Conservation (phyloP, 2,113 vertebrate genomes). For the Heliornis fulica region DNA sequence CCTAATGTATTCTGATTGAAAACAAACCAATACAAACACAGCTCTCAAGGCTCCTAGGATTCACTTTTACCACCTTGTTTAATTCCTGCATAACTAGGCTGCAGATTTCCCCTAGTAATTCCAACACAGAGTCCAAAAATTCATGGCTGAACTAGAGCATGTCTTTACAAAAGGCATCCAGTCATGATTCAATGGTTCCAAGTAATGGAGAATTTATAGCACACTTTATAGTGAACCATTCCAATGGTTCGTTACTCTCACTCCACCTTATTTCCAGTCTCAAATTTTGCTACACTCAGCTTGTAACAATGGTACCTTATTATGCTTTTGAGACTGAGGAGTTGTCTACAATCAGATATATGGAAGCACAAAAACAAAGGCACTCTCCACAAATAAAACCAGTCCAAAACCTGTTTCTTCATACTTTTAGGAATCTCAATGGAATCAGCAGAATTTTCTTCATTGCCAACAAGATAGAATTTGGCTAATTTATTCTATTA, state of each 20-base stretch:
- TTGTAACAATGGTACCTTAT: not conserved
- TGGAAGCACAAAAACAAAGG: not conserved
- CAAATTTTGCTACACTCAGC: not conserved
- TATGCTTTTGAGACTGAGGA: not conserved
- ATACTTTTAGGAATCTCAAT: not conserved
- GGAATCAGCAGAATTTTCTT: not conserved
- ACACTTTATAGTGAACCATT: not conserved
- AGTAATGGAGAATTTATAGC: conserved; percentile 25
- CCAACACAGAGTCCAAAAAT: not conserved
- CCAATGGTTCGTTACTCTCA: not conserved
- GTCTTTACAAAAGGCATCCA: not conserved
- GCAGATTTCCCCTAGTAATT: not conserved
- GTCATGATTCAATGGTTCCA: not conserved
- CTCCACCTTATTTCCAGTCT: not conserved
- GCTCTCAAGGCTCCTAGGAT: not conserved
- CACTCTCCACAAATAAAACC: not conserved
- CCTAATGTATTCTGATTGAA: not conserved
- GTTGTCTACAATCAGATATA: not conserved
- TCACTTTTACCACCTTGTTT: not conserved
- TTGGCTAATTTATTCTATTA: not conserved
- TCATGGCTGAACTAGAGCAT: not conserved
- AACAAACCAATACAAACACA: not conserved
- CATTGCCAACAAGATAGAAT: not conserved
- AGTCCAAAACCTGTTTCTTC: not conserved
- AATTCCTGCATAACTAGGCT: not conserved